Evolutionary conservation across 2,113 vertebrate genomes (phyloP), one percentile per base, ranked within the genome.

Genomic region (Tachysurus fulvidraco): DNA sequence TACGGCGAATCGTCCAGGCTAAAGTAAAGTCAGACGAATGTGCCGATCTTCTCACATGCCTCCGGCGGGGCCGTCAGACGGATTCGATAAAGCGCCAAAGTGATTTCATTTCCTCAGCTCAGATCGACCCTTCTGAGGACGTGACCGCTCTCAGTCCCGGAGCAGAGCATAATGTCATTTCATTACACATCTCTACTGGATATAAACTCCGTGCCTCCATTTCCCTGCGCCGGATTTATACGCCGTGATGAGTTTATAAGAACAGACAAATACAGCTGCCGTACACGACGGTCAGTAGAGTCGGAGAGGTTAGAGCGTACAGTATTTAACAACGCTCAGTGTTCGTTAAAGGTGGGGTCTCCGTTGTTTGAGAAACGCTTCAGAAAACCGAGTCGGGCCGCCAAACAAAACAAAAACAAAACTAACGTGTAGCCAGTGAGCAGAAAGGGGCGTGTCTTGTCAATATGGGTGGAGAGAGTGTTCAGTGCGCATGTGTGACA

Each of bases 31-130:
- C 6, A 71, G 85, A 87, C 64, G 83, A 83, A 57, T 73, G 41
- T 23, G 41, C 60, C 55, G 25, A 85, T 85, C 62, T 83, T 83
- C 86, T 85, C 71, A 59, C 83, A 88, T 85, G 77, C 60, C 60
- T 89, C 69, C 54, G 25, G 30, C 67, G 44, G 84, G 83, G 86
- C 46, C 7, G 59, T 44, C 77, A 76, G 71, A 78, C 81, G 28
- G 36, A 87, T 87, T 79, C 50, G 55, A 87, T 85, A 83, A 84
- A 60, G 11, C 13, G 11, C 36, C 64, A 52, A 55, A 87, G 73
- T 79, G 79, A 89, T 88, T 85, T 74, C 1, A 82, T 82, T 67
- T 89, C 83, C 78, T 85, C 85, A 8, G 64, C 28, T 69, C 46
- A 17, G 17, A 80, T 55, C 76, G 81, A n/a, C 67, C 25, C 69